These are phyloP conservation scores for Eupeodes luniger DNA, from an alignment of 2,888 invertebrate species.

Conservation along the genomic window DNA sequence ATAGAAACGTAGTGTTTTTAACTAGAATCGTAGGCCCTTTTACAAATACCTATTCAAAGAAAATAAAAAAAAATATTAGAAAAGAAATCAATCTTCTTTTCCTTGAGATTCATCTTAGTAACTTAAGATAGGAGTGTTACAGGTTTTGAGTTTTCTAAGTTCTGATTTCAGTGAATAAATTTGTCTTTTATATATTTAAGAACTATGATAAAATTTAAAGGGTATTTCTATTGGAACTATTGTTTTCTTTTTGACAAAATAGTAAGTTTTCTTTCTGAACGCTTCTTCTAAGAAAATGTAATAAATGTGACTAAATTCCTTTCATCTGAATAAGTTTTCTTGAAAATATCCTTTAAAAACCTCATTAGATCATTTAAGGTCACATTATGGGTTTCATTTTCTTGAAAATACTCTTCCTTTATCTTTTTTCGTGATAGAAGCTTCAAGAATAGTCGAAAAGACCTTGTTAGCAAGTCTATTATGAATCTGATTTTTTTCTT, in stretches of 20 bases:
- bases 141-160: background rate
- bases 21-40: too few species aligned
- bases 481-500: background rate
- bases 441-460: background rate
- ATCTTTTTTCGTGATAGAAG: background rate
- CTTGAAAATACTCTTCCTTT: background rate
- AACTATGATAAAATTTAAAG: too few species aligned
- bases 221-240: too few species aligned
- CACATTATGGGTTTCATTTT: background rate
- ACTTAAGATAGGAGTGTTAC: background rate
- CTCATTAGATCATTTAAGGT: conserved; percentile 1
- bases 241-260: too few species aligned
- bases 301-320: too few species aligned
- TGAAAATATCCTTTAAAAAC: background rate
- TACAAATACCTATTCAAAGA: background rate
- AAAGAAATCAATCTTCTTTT: background rate
- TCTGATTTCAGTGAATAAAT: background rate
- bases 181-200: too few species aligned
- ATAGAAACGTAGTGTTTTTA: background rate
- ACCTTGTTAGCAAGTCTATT: background rate
- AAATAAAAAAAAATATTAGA: background rate
- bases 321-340: background rate
- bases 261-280: too few species aligned
- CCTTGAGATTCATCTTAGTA: background rate
- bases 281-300: too few species aligned